Evolutionary conservation across 2,888 invertebrate genomes (phyloP).

Genomic region (Amiota minor): DNA sequence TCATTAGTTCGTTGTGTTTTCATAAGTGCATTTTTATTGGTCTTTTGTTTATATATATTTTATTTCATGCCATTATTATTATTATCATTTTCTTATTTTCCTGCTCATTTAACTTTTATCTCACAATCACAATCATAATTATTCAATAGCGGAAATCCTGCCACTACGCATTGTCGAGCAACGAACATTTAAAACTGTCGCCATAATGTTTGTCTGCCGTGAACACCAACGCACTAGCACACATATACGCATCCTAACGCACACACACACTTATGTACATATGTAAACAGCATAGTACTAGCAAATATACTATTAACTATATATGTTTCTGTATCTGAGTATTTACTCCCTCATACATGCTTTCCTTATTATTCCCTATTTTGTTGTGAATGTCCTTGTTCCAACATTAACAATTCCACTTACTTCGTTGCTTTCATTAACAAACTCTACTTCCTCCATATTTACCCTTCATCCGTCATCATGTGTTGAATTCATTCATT

Average conservation of each 20-base stretch:
- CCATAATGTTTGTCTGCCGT: slow-evolving; percentile 40
- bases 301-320: neutral
- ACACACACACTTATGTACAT: slow-evolving; percentile 5
- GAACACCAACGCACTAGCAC: neutral
- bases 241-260: slow-evolving; percentile 6
- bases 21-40: slow-evolving; percentile 14
- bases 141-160: slow-evolving; percentile 66
- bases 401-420: neutral
- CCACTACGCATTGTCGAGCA: slow-evolving; percentile 19
- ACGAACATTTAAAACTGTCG: slow-evolving; percentile 30
- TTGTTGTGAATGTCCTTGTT: neutral
- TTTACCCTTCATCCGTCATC: slow-evolving; percentile 33
- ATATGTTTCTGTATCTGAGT: neutral
- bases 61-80: slow-evolving; percentile 25
- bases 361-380: neutral
- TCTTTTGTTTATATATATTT: neutral
- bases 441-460: neutral
- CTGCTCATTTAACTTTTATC: slow-evolving; percentile 70
- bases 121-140: slow-evolving; percentile 64
- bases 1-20: neutral
- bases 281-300: slow-evolving; percentile 1
- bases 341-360: neutral
- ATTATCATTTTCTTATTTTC: slow-evolving; percentile 65
- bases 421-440: neutral
- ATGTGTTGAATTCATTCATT: slow-evolving; percentile 37